Percentiles rank a stretch among this genome's conserved stretches.
phyloP scores from a whole-genome alignment of 2,113 vertebrate species.

The Trogon melanurus region DNA sequence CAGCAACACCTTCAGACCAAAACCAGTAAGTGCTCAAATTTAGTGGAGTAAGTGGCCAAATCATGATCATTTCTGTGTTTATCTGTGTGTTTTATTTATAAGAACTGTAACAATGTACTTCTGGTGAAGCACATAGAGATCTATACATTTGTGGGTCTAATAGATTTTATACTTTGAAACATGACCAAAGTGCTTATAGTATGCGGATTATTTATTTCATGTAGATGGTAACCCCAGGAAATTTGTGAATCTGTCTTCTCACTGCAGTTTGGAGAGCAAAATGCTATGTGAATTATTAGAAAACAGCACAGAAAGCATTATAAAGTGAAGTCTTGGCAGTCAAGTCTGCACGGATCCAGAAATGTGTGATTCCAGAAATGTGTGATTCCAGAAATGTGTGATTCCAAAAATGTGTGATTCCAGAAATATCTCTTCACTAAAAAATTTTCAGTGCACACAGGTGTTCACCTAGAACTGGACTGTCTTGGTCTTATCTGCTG shows the following conservation, averaged over 20 bases:
- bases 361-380: not conserved
- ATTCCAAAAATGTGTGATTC: not conserved
- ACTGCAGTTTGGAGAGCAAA: not conserved
- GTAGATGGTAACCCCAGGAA: not conserved
- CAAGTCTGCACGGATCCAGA: not conserved
- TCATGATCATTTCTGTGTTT: not conserved
- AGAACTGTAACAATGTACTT: not conserved
- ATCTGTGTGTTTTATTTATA: slow-evolving; percentile 18
- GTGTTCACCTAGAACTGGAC: not conserved
- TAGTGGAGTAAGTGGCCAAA: not conserved
- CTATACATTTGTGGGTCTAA: not conserved
- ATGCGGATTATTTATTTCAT: not conserved
- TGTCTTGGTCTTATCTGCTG: not conserved
- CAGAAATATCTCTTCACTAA: not conserved
- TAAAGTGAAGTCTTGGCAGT: not conserved
- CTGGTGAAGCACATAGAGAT: slow-evolving; percentile 17
- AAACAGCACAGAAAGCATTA: not conserved
- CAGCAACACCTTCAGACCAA: not conserved
- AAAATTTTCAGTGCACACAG: not conserved
- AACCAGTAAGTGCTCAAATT: not conserved
- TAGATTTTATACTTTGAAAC: slow-evolving; percentile 31
- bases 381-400: not conserved
- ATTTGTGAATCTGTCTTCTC: not conserved
- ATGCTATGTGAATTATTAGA: not conserved
- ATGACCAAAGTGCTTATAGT: not conserved